A percentile compares a stretch with the other conserved stretches of the same genome.
Evolutionary conservation across 1,140 invertebrate genomes (phyloP).

Genomic region (Drosophila tristis): DNA sequence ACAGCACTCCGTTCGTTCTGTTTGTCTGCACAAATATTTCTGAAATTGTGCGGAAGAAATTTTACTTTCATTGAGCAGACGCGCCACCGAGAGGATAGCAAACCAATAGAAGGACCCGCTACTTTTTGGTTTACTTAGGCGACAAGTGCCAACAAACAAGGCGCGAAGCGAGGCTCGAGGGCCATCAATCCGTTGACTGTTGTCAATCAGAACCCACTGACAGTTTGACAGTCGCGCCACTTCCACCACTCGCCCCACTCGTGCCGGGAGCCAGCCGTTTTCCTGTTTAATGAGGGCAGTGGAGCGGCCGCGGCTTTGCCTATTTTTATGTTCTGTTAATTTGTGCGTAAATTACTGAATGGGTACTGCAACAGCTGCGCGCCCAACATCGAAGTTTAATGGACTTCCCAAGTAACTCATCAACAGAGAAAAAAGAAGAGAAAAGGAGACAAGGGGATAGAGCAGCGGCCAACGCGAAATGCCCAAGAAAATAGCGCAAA

Average conservation of each 20-base stretch:
- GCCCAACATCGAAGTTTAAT: constrained; percentile 27
- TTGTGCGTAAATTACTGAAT: constrained; percentile 65
- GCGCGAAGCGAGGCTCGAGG: constrained; percentile 27
- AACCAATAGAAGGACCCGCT: constrained; percentile 23
- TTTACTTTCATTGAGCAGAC: constrained; percentile 42
- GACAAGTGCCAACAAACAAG: constrained; percentile 40
- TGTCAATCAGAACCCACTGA: constrained; percentile 64
- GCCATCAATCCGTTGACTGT: constrained; percentile 59
- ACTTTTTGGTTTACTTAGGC: constrained; percentile 51
- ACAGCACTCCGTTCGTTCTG: background rate
- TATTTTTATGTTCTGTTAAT: constrained; percentile 76
- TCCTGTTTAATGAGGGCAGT: background rate
- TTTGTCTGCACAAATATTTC: constrained; percentile 17
- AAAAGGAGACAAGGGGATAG: constrained; percentile 1
- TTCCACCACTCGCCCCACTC: too few relatives aligned
- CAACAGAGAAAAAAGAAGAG: constrained; percentile 14
- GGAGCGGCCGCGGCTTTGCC: constrained; percentile 8
- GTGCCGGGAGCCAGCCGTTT: too few relatives aligned
- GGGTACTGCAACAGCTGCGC: constrained; percentile 67
- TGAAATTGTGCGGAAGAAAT: constrained; percentile 35
- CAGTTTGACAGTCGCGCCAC: constrained; percentile 51
- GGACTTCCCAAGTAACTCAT: constrained; percentile 40
- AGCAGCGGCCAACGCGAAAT: constrained; percentile 3
- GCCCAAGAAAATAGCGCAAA: constrained; percentile 33
- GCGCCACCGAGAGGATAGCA: constrained; percentile 5